These are phyloP conservation scores for Sarcophaga peregrina DNA, from an alignment of 1,140 invertebrate genomes.

Conservation along the genomic window DNA sequence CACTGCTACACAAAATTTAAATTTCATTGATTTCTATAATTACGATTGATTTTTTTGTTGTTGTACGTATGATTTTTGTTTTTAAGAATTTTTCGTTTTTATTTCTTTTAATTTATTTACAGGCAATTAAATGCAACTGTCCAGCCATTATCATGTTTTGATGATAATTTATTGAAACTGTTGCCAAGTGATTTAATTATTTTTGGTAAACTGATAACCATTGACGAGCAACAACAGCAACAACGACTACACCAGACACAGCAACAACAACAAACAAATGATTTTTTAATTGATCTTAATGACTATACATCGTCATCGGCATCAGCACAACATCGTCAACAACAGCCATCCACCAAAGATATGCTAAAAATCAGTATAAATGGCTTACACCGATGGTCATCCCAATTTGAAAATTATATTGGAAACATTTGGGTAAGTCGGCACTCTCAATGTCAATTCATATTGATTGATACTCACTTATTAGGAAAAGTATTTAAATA, in stretches of 20 bases:
- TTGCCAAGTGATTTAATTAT: slow-evolving; percentile 65
- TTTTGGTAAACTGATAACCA: slow-evolving; percentile 63
- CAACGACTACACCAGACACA: slow-evolving; percentile 22
- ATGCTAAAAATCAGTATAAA: slow-evolving; percentile 62
- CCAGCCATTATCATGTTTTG: slow-evolving; percentile 60
- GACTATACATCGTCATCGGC: not conserved
- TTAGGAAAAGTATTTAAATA: not conserved
- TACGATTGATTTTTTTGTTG: no score
- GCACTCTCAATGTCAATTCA: not conserved
- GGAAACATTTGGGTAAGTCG: slow-evolving; percentile 64
- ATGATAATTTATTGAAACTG: slow-evolving; percentile 64
- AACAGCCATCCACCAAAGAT: slow-evolving; percentile 51
- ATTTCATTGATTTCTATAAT: no score
- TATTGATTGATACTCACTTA: no score
- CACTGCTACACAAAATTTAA: no score
- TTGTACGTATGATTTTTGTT: no score
- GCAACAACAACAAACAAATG: slow-evolving; percentile 23
- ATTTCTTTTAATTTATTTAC: not conserved
- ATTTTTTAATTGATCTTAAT: not conserved
- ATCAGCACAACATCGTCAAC: not conserved
- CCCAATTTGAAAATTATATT: slow-evolving; percentile 65
- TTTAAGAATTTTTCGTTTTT: no score
- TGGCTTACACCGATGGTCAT: slow-evolving; percentile 62
- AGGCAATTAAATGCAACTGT: slow-evolving; percentile 64
- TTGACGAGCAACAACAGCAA: slow-evolving; percentile 43